Conservation (phyloP, 2,113 vertebrate genomes). For the Dasyornis broadbenti region DNA sequence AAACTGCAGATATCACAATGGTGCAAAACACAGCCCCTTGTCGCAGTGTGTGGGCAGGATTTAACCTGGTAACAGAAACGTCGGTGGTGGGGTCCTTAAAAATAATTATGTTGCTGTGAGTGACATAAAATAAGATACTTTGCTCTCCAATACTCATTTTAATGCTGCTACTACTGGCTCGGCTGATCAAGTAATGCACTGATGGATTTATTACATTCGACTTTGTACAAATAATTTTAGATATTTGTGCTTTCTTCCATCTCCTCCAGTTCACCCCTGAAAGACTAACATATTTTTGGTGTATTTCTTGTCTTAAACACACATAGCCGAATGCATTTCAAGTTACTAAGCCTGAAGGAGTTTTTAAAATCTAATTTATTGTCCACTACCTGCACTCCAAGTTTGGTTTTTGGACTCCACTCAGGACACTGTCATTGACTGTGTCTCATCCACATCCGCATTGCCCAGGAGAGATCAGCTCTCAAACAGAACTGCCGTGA, state of each 20-base stretch:
- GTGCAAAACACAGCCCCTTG: neutral
- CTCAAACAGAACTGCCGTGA: neutral
- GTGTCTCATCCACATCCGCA: neutral
- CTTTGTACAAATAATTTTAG: neutral
- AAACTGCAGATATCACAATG: neutral
- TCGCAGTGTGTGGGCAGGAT: neutral
- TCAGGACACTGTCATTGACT: neutral
- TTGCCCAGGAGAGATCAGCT: neutral
- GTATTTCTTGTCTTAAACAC: neutral
- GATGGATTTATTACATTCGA: neutral
- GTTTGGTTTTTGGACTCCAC: neutral
- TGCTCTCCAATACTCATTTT: neutral
- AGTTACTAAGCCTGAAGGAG: neutral
- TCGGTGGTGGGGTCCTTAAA: neutral
- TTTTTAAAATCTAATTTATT: neutral
- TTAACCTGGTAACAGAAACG: neutral
- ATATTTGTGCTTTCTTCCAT: neutral
- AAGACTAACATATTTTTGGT: neutral
- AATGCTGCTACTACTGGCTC: neutral
- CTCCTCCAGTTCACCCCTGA: neutral
- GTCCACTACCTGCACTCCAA: neutral
- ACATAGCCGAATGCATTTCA: neutral
- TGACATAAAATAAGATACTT: neutral
- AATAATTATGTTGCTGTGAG: neutral
- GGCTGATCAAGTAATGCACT: neutral